These are phyloP conservation scores for Calephelis nemesis DNA, from an alignment of 1,140 invertebrate genomes.

Conservation along the genomic window DNA sequence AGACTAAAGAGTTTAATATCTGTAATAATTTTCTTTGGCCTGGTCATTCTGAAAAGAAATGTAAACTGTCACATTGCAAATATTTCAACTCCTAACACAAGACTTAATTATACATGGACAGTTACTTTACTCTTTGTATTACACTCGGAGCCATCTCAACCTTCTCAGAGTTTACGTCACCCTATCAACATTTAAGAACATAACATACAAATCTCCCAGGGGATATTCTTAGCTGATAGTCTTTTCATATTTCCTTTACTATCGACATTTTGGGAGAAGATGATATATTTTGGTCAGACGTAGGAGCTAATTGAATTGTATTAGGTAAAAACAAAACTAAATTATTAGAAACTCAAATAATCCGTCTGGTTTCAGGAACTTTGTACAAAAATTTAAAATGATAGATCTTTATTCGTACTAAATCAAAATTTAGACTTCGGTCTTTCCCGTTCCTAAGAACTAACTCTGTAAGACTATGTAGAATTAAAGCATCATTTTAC, in stretches of 20 bases:
- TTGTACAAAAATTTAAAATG: neutral
- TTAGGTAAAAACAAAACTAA: slow-evolving; percentile 29
- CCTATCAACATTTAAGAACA: too few relatives aligned
- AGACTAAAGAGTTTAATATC: slow-evolving; percentile 21
- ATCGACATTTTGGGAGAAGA: slow-evolving; percentile 27
- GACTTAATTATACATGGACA: neutral
- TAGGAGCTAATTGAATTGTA: slow-evolving; percentile 16
- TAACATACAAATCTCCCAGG: too few relatives aligned
- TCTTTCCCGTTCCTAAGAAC: slow-evolving; percentile 1
- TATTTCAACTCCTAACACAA: slow-evolving; percentile 13
- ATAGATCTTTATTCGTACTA: slow-evolving; percentile 6
- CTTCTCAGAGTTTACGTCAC: neutral
- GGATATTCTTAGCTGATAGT: too few relatives aligned
- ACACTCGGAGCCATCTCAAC: neutral
- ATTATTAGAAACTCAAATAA: slow-evolving; percentile 24
- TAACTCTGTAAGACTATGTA: neutral
- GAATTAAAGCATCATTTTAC: neutral
- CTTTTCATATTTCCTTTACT: too few relatives aligned
- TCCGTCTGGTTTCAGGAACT: slow-evolving; percentile 27
- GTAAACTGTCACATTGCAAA: slow-evolving; percentile 11
- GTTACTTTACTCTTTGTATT: neutral
- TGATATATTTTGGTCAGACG: slow-evolving; percentile 28
- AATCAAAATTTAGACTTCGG: slow-evolving; percentile 13
- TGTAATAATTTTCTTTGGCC: slow-evolving; percentile 7
- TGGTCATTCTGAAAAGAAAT: neutral